Evolutionary conservation across 2,797 vertebrate genomes (phyloP), one percentile per base, ranked within the genome.

Genomic region (Tachyglossus aculeatus): DNA sequence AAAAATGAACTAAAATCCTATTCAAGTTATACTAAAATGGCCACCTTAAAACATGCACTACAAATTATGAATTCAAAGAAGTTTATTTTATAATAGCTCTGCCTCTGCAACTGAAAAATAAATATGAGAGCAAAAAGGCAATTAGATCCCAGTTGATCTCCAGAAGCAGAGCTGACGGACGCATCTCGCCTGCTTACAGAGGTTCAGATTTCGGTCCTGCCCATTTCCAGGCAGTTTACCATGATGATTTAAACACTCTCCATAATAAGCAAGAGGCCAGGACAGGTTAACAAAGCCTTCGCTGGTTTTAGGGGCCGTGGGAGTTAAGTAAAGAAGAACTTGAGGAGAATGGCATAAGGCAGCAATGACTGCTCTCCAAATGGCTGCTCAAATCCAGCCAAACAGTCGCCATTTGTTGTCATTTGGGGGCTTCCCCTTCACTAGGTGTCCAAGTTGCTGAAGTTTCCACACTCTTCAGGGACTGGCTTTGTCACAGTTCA

Each of bases 351-450:
- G 57, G 61, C 12, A 22, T 0, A 27, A 19, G 57, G 4, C n/a
- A 55, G 45, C 21, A 53, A 61, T 61, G 21, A 2, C 18, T 58
- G 58, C 57, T 61, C n/a, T 48, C 15, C 51, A 68, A 33, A 36
- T 71, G 27, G 60, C 33, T 53, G 64, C 11, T 65, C 60, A 71
- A 65, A n/a, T n/a, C n/a, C n/a, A n/a, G n/a, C n/a, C n/a, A n/a
- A n/a, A n/a, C n/a, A n/a, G n/a, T n/a, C n/a, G n/a, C n/a, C 18
- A 60, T 70, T 8, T 36, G 22, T 70, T 5, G 56, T 34, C 62
- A 57, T 25, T 34, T 47, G 56, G 65, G 31, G 60, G 15, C 15
- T 14, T 37, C 33, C 57, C 61, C 70, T 65, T 58, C 36, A 62
- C 10, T 25, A 19, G 1, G 29, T 24, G 71, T 38, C 47, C 53